Evolutionary conservation across 2,113 vertebrate species (phyloP).

Genomic region (Triplophysa rosa): DNA sequence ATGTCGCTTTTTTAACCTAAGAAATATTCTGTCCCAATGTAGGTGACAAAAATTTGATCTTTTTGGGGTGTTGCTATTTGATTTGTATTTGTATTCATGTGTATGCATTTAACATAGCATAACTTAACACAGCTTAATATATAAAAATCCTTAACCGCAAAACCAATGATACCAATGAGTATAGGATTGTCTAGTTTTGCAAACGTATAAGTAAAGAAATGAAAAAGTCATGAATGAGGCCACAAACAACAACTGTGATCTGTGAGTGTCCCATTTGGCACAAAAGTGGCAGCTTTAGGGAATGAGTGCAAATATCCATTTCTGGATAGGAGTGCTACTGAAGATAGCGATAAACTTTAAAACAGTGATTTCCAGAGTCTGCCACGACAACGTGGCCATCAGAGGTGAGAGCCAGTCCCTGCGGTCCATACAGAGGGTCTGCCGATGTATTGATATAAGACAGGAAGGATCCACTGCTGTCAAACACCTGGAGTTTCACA

Average conservation of each 20-base stretch:
- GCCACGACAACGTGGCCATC: constrained; percentile 96
- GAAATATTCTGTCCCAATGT: background rate
- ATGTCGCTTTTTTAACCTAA: background rate
- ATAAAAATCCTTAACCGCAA: background rate
- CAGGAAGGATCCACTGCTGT: constrained; percentile 94
- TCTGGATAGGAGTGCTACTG: constrained; percentile 74
- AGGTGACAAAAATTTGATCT: background rate
- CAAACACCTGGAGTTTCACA: constrained; percentile 84
- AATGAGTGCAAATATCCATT: constrained; percentile 1
- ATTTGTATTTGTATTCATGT: background rate
- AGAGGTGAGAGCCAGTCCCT: constrained; percentile 93
- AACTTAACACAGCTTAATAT: background rate
- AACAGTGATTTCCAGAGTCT: constrained; percentile 98
- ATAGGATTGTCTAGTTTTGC: background rate
- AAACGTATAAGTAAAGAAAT: background rate
- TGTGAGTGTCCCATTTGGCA: constrained; percentile 22
- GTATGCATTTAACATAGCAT: no score
- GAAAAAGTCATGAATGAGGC: background rate
- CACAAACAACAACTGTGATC: background rate
- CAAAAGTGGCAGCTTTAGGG: background rate
- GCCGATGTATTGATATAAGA: constrained; percentile 98
- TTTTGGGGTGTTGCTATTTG: background rate
- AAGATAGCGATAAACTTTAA: constrained; percentile 96
- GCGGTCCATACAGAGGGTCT: constrained; percentile 95
- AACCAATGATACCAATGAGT: background rate